Evolutionary conservation across 2,888 invertebrate genomes (phyloP), one percentile per base, ranked within the genome.

Genomic region (Seira sanloemensis): DNA sequence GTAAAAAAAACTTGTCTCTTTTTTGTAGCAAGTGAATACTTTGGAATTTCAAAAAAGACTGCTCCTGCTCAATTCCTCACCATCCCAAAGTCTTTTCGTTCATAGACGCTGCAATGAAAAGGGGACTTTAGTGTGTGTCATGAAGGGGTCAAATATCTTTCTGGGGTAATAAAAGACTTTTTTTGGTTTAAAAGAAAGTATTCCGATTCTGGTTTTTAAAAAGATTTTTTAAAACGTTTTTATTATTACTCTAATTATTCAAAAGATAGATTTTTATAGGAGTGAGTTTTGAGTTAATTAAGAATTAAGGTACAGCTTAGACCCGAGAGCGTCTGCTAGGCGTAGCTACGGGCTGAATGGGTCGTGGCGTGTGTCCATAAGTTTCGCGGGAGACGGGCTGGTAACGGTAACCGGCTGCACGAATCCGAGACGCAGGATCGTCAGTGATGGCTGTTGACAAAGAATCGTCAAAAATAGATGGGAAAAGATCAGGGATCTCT

Each of bases 331-430:
- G 74, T 76, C 86, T 83, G 77, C 75, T 91, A 91, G 91, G 94
- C 93, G 93, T 96, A 96, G 93, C 96, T 95, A 93, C 96, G 90
- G 96, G 94, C 92, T 95, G 96, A 93, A 97, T 95, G 91, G 95
- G 58, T 54, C 88, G 62, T 69, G 97, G 97, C 90, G 96, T 95
- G 93, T 96, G 96, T 88, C 97, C 97, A 92, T 97, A 97, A 91
- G 94, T 95, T 91, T 97, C 97, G 91, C 97, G 95, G 93, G 96
- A 96, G 90, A 97, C 95, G 90, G 97, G 97, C 92, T 96, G 93
- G 93, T 97, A 97, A 92, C 96, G 95, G 94, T 97, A 97, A 90
- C 97, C 97, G 91, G 96, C 95, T 82, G 95, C 95, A 91, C 94
- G 93, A 93, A 97, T 96, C 92, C 97, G 95, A 67, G 82, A 74